Percentiles rank a stretch among this genome's conserved stretches.
Conservation (phyloP, 2,888 invertebrate species). For the Spodoptera picta region DNA sequence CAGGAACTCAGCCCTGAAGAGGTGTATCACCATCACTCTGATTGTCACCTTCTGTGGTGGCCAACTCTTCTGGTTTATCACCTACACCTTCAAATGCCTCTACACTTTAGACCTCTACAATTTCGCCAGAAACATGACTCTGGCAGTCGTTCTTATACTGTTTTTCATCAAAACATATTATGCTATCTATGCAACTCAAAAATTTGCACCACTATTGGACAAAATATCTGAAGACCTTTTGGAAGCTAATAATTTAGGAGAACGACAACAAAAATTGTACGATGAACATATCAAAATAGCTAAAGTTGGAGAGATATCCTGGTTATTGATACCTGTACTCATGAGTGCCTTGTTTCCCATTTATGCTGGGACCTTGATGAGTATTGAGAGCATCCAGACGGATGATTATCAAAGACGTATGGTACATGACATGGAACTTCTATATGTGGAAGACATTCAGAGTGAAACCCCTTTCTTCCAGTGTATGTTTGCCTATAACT, state of each 20-base stretch:
- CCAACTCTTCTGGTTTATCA: constrained; percentile 70
- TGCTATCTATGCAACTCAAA: constrained; percentile 63
- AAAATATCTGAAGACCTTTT: constrained; percentile 71
- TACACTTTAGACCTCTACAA: constrained; percentile 68
- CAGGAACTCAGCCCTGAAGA: constrained; percentile 57
- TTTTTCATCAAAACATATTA: constrained; percentile 77
- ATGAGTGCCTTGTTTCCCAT: constrained; percentile 71
- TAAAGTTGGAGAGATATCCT: constrained; percentile 66
- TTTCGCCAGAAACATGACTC: constrained; percentile 70
- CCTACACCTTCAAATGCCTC: constrained; percentile 68
- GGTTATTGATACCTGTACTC: constrained; percentile 70
- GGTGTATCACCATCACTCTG: constrained; percentile 53
- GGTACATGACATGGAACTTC: constrained; percentile 77
- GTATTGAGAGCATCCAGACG: constrained; percentile 67
- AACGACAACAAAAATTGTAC: constrained; percentile 70
- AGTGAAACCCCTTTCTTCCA: constrained; percentile 75
- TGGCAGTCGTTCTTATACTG: constrained; percentile 66
- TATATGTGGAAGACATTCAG: constrained; percentile 72
- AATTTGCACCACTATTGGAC: constrained; percentile 65
- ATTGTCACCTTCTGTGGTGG: constrained; percentile 61
- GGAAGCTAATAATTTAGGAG: constrained; percentile 67
- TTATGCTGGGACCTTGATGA: constrained; percentile 68
- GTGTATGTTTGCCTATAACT: constrained; percentile 71
- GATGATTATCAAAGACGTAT: constrained; percentile 68
- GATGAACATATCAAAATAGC: constrained; percentile 66